phyloP scores from a whole-genome alignment of 1,140 invertebrate genomes.

The Ganaspis sp. region DNA sequence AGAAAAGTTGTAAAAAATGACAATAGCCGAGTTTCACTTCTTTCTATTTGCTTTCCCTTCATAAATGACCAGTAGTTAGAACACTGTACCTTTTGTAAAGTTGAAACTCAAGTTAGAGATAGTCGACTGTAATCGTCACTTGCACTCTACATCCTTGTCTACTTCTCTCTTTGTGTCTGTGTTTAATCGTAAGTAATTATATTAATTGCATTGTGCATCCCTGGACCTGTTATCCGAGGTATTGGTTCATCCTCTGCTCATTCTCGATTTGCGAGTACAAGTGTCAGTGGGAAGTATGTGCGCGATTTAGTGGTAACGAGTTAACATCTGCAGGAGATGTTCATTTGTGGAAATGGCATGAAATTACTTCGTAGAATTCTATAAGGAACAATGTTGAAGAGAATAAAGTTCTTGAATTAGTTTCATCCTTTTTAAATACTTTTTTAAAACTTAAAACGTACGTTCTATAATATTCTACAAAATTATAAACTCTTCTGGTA shows the following conservation, averaged over 20 bases:
- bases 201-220: constrained; percentile 57
- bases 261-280: constrained; percentile 8
- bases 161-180: constrained; percentile 1
- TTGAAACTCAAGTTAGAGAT: background rate
- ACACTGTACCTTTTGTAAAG: background rate
- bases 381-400: background rate
- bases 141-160: background rate
- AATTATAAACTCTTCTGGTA: no score
- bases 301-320: constrained; percentile 59
- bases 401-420: no score
- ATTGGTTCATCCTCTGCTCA: constrained; percentile 5
- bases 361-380: background rate
- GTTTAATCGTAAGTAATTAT: constrained; percentile 63
- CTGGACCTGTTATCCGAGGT: constrained; percentile 42
- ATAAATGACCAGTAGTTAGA: no score
- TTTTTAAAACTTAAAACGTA: no score
- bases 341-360: constrained; percentile 32
- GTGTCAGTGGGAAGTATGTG: constrained; percentile 49
- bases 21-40: no score
- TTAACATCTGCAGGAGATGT: constrained; percentile 58
- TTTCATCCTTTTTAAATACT: no score
- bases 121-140: background rate
- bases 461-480: no score
- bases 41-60: no score
- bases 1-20: no score